phyloP scores from a whole-genome alignment of 1,140 invertebrate species.

The Apis laboriosa region DNA sequence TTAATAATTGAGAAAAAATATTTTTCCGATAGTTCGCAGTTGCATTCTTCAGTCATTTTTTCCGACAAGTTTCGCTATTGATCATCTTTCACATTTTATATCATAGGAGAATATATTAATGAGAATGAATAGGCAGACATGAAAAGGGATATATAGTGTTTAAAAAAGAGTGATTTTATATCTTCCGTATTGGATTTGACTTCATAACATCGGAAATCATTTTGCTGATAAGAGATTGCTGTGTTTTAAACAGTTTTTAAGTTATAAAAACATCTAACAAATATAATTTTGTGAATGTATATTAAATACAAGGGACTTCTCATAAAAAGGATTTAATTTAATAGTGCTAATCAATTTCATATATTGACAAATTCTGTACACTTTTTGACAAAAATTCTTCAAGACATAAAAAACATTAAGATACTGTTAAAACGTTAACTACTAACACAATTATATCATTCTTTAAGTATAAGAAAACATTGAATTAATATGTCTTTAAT shows the following conservation, averaged over 20 bases:
- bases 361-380: conserved; percentile 23
- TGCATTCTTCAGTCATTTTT: conserved; percentile 40
- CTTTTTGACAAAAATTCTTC: background rate
- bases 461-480: background rate
- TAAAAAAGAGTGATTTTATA: conserved; percentile 24
- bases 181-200: conserved; percentile 23
- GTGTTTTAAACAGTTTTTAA: conserved; percentile 39
- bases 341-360: conserved; percentile 12
- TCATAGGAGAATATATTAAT: background rate
- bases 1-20: conserved; percentile 15
- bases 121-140: background rate
- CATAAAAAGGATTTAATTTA: background rate
- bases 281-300: background rate
- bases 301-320: background rate
- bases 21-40: conserved; percentile 23
- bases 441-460: conserved; percentile 6
- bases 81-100: conserved; percentile 31
- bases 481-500: background rate
- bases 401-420: background rate
- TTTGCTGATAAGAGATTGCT: conserved; percentile 12
- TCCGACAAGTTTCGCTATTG: conserved; percentile 37
- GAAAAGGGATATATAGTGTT: background rate
- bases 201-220: background rate
- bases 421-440: background rate
- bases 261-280: conserved; percentile 7